Evolutionary conservation across 2,888 invertebrate species (phyloP).

Genomic region (Tigriopus californicus): DNA sequence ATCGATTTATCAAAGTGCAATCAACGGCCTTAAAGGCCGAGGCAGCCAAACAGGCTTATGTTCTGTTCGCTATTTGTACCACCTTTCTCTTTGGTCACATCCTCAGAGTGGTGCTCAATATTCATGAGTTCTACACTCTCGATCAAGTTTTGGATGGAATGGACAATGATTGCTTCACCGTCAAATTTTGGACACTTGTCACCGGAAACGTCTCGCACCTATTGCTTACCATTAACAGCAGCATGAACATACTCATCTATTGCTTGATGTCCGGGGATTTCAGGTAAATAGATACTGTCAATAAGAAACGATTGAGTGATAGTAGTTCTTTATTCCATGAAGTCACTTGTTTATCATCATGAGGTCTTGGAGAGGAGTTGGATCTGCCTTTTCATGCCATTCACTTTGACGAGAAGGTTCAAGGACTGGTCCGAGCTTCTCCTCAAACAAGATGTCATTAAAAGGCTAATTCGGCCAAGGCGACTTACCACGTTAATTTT

Average conservation of each 20-base stretch:
- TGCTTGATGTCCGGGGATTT: neutral
- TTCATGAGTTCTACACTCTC: neutral
- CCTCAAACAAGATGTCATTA: no score
- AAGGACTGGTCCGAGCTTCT: no score
- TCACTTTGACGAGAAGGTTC: no score
- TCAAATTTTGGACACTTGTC: neutral
- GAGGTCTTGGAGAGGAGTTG: no score
- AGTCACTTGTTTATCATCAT: no score
- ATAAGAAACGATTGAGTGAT: no score
- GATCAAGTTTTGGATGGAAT: neutral
- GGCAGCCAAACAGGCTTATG: neutral
- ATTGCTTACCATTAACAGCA: neutral
- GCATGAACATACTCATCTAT: neutral
- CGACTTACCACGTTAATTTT: no score
- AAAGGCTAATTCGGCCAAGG: no score
- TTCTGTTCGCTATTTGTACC: neutral
- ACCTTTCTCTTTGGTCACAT: neutral
- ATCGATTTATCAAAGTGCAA: neutral
- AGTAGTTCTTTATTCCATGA: no score
- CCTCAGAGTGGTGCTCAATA: neutral
- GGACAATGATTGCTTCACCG: neutral
- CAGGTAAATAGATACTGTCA: no score
- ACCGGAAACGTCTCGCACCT: neutral
- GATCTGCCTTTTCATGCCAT: no score
- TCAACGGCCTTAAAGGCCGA: neutral